phyloP scores from a whole-genome alignment of 2,797 vertebrate species.

The Trachurus trachurus region DNA sequence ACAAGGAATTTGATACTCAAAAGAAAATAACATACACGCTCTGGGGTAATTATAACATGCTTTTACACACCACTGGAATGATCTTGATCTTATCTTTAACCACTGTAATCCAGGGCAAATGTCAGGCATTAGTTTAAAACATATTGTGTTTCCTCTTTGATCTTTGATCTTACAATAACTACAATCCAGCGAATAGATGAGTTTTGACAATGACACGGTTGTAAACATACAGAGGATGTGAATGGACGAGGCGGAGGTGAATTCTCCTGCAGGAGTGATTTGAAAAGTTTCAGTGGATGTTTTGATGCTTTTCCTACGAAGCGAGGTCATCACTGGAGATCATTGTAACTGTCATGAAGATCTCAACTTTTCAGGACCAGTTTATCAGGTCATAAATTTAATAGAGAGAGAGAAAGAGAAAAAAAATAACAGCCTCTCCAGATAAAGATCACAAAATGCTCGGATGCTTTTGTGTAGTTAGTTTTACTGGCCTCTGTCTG shows the following conservation, averaged over 20 bases:
- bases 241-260: background rate
- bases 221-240: background rate
- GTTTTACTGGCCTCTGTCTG: slow-evolving; percentile 12
- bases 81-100: background rate
- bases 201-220: background rate
- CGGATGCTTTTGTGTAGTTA: background rate
- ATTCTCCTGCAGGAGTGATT: background rate
- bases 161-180: background rate
- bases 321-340: background rate
- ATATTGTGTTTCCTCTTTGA: background rate
- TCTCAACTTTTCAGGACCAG: background rate
- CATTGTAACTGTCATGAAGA: background rate
- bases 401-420: background rate
- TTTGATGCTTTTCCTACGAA: background rate
- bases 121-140: background rate
- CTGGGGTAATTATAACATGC: background rate
- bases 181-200: background rate
- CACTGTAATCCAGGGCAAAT: background rate
- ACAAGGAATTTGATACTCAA: background rate
- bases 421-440: background rate
- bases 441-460: background rate
- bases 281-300: slow-evolving; percentile 1
- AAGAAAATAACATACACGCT: background rate
- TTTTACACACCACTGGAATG: background rate
- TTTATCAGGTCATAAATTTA: background rate